Evolutionary conservation across 2,888 invertebrate species (phyloP).

Genomic region (Noctua comes): DNA sequence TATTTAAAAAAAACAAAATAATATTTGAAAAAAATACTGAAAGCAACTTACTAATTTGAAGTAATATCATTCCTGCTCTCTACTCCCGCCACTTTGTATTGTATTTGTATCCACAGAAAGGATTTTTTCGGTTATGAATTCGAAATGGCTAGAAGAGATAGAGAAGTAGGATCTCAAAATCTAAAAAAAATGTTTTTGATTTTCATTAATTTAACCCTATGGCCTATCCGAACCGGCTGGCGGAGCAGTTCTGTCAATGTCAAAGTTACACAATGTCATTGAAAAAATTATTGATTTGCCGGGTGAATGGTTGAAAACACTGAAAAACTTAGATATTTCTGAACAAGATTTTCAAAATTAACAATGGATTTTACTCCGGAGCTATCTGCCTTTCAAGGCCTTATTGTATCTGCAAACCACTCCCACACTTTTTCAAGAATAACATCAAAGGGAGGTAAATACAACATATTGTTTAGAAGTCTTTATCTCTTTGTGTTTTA

Average conservation of each 20-base stretch:
- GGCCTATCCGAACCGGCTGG: no score
- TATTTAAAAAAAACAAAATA: no score
- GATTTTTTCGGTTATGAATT: no score
- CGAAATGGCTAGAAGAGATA: no score
- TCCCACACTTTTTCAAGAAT: conserved; percentile 78
- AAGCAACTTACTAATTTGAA: no score
- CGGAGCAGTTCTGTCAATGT: not conserved
- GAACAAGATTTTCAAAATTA: conserved; percentile 18
- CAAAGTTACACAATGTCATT: conserved; percentile 35
- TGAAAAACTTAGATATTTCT: conserved; percentile 21
- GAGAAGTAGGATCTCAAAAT: no score
- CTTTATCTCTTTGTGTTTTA: not conserved
- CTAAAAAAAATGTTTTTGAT: no score
- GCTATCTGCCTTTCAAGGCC: conserved; percentile 83
- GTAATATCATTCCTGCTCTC: no score
- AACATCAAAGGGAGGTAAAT: conserved; percentile 82
- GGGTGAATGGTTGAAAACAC: conserved; percentile 47
- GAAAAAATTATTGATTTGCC: conserved; percentile 51
- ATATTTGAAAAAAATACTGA: no score
- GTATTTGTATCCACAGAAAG: no score
- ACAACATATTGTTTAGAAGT: not conserved
- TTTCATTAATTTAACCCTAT: no score
- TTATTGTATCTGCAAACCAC: conserved; percentile 81
- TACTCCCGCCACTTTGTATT: no score
- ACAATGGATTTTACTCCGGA: conserved; percentile 82